phyloP scores from a whole-genome alignment of 2,797 vertebrate genomes.

The Sebastolobus altivelis region DNA sequence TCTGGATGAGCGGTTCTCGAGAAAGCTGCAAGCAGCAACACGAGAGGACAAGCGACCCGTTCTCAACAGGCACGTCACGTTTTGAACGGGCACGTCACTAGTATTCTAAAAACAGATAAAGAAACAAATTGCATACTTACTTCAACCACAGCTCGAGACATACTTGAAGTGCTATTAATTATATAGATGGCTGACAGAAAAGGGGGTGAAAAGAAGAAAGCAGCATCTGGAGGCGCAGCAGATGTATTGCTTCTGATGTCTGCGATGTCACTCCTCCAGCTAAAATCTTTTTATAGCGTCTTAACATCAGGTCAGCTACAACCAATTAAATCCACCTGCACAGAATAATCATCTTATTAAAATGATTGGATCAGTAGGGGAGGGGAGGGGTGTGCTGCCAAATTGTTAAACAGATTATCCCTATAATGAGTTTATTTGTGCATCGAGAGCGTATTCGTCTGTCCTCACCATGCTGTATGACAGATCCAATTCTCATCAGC shows the following conservation, averaged over 20 bases:
- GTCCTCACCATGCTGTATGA: slow-evolving; percentile 18
- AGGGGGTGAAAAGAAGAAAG: not conserved
- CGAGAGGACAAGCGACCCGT: not conserved
- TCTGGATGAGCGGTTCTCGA: too few relatives aligned
- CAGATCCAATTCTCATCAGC: slow-evolving; percentile 51
- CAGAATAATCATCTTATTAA: slow-evolving; percentile 84
- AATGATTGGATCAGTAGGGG: slow-evolving; percentile 70
- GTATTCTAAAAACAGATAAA: slow-evolving; percentile 32
- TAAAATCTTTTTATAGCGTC: slow-evolving; percentile 67
- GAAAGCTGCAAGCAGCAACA: too few relatives aligned
- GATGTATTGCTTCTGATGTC: slow-evolving; percentile 42
- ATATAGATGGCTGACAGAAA: slow-evolving; percentile 31
- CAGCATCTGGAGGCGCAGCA: slow-evolving; percentile 41
- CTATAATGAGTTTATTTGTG: slow-evolving; percentile 83
- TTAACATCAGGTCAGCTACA: slow-evolving; percentile 78
- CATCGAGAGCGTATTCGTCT: slow-evolving; percentile 67
- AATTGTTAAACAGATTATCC: slow-evolving; percentile 77
- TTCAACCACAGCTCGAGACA: slow-evolving; percentile 9
- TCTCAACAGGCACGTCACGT: not conserved
- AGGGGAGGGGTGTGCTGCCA: slow-evolving; percentile 54
- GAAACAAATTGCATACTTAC: not conserved
- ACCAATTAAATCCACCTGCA: slow-evolving; percentile 80
- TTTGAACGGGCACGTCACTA: not conserved
- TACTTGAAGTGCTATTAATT: slow-evolving; percentile 45
- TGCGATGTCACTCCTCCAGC: slow-evolving; percentile 37